These are phyloP conservation scores for Aptenodytes forsteri DNA, from an alignment of 2,113 vertebrate genomes.

Conservation along the genomic window DNA sequence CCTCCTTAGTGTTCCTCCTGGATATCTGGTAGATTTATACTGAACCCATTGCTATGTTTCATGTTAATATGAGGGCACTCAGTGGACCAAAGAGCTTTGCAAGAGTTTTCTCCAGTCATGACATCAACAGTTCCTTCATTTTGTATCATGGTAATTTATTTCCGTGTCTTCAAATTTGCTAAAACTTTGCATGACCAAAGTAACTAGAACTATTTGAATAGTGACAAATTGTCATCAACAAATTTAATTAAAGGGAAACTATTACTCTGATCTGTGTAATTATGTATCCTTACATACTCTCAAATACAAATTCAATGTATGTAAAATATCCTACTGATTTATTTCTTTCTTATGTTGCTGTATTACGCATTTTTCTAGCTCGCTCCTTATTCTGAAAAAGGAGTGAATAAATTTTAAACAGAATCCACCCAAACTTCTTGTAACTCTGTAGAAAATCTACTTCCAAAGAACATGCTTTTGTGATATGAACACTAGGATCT, in stretches of 20 bases:
- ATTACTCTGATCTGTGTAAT: background rate
- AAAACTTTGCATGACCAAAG: background rate
- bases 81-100: background rate
- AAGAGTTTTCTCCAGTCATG: background rate
- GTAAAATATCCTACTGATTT: background rate
- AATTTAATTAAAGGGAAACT: background rate
- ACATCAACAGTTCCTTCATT: background rate
- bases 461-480: background rate
- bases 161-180: background rate
- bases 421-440: fast-evolving
- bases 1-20: background rate
- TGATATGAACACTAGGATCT: background rate
- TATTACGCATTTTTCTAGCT: background rate
- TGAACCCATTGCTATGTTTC: background rate
- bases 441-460: background rate
- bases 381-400: background rate
- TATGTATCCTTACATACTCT: background rate
- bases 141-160: background rate
- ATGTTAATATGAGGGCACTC: background rate
- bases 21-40: background rate
- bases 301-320: background rate
- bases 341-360: background rate
- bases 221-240: background rate
- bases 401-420: background rate
- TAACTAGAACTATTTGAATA: background rate